These are phyloP conservation scores for Anaspis maculata DNA, from an alignment of 2,888 invertebrate genomes.

Conservation along the genomic window DNA sequence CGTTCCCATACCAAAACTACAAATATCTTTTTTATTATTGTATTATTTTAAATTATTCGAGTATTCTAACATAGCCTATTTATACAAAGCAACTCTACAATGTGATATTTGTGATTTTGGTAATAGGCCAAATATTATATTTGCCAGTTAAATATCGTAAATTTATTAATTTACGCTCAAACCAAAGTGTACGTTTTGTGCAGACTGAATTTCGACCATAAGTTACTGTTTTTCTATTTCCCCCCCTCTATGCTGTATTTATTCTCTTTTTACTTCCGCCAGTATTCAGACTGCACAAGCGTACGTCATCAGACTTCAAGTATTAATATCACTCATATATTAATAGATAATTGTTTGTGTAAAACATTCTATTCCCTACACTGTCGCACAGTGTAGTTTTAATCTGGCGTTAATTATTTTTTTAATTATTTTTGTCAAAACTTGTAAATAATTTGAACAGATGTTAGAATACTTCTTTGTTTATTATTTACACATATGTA, in stretches of 20 bases:
- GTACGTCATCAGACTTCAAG: slow-evolving; percentile 30
- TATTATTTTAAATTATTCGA: slow-evolving; percentile 25
- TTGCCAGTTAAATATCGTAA: slow-evolving; percentile 31
- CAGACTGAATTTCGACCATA: neutral
- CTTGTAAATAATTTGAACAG: slow-evolving; percentile 37
- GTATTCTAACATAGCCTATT: too few species aligned
- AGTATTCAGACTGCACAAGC: neutral
- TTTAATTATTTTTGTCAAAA: slow-evolving; percentile 32
- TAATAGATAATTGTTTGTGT: slow-evolving; percentile 29
- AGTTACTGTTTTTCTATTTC: neutral
- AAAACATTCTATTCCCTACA: slow-evolving; percentile 26
- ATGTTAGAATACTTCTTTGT: slow-evolving; percentile 41
- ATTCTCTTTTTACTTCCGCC: neutral
- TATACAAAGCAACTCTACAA: too few species aligned
- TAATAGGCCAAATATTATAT: slow-evolving; percentile 27
- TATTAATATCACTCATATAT: slow-evolving; percentile 37
- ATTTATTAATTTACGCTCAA: slow-evolving; percentile 30
- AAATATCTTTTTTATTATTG: slow-evolving; percentile 31
- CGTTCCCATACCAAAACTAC: slow-evolving; percentile 33
- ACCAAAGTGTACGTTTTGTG: slow-evolving; percentile 30
- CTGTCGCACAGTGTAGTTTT: slow-evolving; percentile 30
- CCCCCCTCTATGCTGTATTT: too few species aligned
- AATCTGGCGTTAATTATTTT: slow-evolving; percentile 34
- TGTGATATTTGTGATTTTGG: slow-evolving; percentile 34
- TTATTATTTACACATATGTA: slow-evolving; percentile 39